phyloP scores from a whole-genome alignment of 2,888 invertebrate species.

The Parnassius smintheus region DNA sequence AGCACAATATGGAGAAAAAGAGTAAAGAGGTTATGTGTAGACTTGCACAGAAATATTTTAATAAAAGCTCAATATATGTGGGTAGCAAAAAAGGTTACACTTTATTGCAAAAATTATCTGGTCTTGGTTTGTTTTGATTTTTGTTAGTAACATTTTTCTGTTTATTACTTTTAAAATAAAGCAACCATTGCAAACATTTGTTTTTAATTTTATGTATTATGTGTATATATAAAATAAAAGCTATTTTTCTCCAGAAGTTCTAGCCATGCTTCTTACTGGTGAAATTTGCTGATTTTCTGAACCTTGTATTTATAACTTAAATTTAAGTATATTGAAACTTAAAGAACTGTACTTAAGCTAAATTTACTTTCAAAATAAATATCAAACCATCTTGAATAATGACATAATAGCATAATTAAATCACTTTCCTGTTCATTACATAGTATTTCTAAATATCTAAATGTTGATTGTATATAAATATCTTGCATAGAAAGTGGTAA shows the following conservation, averaged over 20 bases:
- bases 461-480: slow-evolving; percentile 41
- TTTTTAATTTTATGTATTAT: no score
- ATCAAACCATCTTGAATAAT: slow-evolving; percentile 67
- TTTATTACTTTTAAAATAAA: no score
- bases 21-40: slow-evolving; percentile 14
- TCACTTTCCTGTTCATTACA: slow-evolving; percentile 49
- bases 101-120: slow-evolving; percentile 6
- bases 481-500: slow-evolving; percentile 38
- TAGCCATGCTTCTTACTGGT: no score
- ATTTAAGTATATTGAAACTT: no score
- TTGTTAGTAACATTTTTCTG: background rate
- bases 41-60: background rate
- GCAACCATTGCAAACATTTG: no score
- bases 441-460: slow-evolving; percentile 45
- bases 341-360: background rate
- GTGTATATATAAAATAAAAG: no score
- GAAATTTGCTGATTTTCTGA: no score
- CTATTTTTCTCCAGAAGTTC: no score
- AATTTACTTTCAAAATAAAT: slow-evolving; percentile 42
- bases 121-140: slow-evolving; percentile 6
- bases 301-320: no score
- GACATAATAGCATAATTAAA: slow-evolving; percentile 61
- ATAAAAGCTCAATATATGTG: background rate
- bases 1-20: slow-evolving; percentile 30
- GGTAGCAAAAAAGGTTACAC: slow-evolving; percentile 1